Base-by-base conservation (phyloP, 2,888 invertebrate genomes). In the Meteorus cinctellus region DNA sequence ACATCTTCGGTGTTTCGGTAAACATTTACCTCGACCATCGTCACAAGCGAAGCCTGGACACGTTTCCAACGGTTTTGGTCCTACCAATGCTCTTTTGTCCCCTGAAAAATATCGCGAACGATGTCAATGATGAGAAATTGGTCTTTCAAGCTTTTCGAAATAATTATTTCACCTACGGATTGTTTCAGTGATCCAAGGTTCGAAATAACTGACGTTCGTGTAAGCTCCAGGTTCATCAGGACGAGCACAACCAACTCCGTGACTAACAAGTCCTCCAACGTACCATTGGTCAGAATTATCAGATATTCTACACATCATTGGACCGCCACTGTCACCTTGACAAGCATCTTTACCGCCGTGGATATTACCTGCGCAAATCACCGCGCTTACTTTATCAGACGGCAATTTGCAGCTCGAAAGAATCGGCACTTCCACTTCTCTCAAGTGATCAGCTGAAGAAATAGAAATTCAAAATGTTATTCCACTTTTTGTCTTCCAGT, bases 281-380 rank as follows among this genome's bases (percentile, higher is more conserved):
- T 95, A 96, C 94, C 95, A 96, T 84, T 94, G 94, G 78, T 92
- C 92, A 0, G 91, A 88, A 84, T 92, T 92, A 75, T 91, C 90
- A 59, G 94, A 93, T 89, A 94, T 94, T 86, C 85, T 93, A 89
- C 96, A 96, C 88, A 96, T 92, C 68, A 96, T 92, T 66, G 96
- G 96, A 0, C 96, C 96, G 65, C 96, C 96, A 81, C 96, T 96
- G 85, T 95, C 95, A 66, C 95, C 95, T 91, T 95, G 96, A 82
- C 97, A 97, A 2, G 96, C 94, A 89, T 97, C 97, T 85, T 92
- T 93, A 3, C 96, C 96, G 4, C 97, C 97, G 86, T 92, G 92
- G 4, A 87, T 85, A 60, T 92, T 91, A 0, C 96, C 96, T 0
- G 96, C 96, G 86, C 96, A 96, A 74, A 96, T 93, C 89, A 93